Percentiles rank a stretch among this genome's conserved stretches.
phyloP scores from a whole-genome alignment of 2,113 vertebrate genomes.

The Thinocorus orbignyianus region DNA sequence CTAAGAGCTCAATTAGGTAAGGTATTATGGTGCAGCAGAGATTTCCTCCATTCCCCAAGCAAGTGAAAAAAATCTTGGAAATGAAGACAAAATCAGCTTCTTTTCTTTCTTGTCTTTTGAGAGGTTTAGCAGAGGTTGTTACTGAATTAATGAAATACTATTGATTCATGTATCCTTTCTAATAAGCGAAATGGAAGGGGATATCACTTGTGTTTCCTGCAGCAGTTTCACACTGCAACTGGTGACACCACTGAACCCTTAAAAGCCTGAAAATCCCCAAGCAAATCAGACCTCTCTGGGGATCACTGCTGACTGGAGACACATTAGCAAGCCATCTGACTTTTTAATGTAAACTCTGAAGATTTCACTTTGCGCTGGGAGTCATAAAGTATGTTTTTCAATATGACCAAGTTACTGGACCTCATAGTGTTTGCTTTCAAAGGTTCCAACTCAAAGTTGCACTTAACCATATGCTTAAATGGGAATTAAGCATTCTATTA shows the following conservation, averaged over 20 bases:
- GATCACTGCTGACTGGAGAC: not conserved
- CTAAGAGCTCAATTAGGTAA: conserved; percentile 62
- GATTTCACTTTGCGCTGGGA: not conserved
- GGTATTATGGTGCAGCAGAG: conserved; percentile 41
- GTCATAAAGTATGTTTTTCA: not conserved
- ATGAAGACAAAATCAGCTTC: conserved; percentile 44
- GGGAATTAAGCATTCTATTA: conserved; percentile 28
- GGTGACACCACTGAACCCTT: not conserved
- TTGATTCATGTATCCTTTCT: conserved; percentile 31
- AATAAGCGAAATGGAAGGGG: not conserved
- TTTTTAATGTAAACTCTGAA: not conserved
- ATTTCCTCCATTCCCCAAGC: conserved; percentile 31
- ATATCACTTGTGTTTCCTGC: not conserved
- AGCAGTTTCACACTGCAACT: not conserved
- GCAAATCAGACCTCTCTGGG: not conserved
- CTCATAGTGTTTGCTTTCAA: not conserved
- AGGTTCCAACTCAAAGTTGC: not conserved
- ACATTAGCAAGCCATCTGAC: not conserved
- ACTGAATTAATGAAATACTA: conserved; percentile 60
- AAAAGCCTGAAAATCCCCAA: not conserved
- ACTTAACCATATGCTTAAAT: not conserved
- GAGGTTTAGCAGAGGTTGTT: conserved; percentile 44
- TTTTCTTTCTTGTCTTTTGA: conserved; percentile 41
- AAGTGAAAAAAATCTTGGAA: conserved; percentile 30
- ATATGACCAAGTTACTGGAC: not conserved